phyloP scores from a whole-genome alignment of 2,888 invertebrate species.

The Drosophila acutilabella region DNA sequence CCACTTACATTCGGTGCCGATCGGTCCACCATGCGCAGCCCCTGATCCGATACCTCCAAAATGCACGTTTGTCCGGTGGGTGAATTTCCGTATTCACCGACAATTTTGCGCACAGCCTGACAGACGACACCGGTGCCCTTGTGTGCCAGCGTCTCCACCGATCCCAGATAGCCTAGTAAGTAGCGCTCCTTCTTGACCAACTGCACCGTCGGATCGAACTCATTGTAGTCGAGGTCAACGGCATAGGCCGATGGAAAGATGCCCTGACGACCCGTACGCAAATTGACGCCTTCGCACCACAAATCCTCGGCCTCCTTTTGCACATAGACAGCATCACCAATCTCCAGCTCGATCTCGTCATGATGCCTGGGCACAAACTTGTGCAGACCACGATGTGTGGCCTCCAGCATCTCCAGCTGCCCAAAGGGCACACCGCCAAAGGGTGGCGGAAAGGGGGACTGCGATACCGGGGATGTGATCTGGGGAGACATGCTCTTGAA shows the following conservation, averaged over 20 bases:
- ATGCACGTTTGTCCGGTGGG: slow-evolving; percentile 93
- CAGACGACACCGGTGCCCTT: slow-evolving; percentile 98
- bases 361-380: slow-evolving; percentile 97
- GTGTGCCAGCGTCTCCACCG: slow-evolving; percentile 97
- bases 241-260: slow-evolving; percentile 99
- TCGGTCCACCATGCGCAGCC: slow-evolving; percentile 97
- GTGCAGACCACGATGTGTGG: slow-evolving; percentile 97
- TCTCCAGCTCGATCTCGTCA: slow-evolving; percentile 98
- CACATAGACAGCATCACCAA: slow-evolving; percentile 98
- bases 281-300: slow-evolving; percentile 99
- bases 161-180: slow-evolving; percentile 96
- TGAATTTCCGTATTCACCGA: slow-evolving; percentile 89
- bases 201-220: slow-evolving; percentile 95
- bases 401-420: slow-evolving; percentile 94
- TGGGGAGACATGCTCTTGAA: slow-evolving; percentile 93
- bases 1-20: slow-evolving; percentile 86
- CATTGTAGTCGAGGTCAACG: slow-evolving; percentile 98
- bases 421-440: slow-evolving; percentile 92
- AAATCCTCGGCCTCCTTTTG: slow-evolving; percentile 98
- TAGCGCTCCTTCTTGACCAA: slow-evolving; percentile 95
- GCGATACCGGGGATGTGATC: slow-evolving; percentile 87
- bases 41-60: slow-evolving; percentile 97
- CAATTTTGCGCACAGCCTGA: slow-evolving; percentile 95
- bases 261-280: slow-evolving; percentile 96
- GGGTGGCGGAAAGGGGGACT: slow-evolving; percentile 88